phyloP scores from a whole-genome alignment of 2,888 invertebrate genomes.

The Sipha maydis region DNA sequence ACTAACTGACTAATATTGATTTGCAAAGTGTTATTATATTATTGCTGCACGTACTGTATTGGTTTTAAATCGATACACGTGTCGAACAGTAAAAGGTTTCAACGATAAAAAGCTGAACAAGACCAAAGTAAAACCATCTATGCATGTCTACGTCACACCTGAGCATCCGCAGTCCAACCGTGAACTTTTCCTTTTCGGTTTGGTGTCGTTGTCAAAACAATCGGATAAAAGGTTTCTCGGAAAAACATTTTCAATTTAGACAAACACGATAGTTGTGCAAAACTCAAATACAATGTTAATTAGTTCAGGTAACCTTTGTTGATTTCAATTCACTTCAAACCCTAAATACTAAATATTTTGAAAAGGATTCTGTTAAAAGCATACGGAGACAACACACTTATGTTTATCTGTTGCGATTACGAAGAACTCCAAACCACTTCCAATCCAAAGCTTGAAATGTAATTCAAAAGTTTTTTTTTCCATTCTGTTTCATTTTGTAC shows the following conservation, averaged over 20 bases:
- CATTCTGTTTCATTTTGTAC: neutral
- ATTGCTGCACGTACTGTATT: neutral
- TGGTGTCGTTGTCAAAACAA: constrained; percentile 19
- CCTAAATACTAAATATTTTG: constrained; percentile 1
- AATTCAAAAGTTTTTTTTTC: constrained; percentile 8
- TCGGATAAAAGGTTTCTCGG: constrained; percentile 22
- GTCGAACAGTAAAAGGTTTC: neutral
- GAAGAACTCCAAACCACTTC: constrained; percentile 11
- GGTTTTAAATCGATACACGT: neutral
- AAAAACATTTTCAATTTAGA: constrained; percentile 29
- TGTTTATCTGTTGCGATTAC: constrained; percentile 4
- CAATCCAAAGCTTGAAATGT: neutral
- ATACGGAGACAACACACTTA: neutral
- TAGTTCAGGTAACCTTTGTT: neutral
- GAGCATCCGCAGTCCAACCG: neutral
- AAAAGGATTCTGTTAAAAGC: constrained; percentile 1
- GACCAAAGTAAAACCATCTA: neutral
- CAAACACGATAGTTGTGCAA: neutral
- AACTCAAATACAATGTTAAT: constrained; percentile 19
- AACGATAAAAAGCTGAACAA: neutral
- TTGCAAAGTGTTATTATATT: too few relatives aligned
- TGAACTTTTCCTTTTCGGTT: neutral
- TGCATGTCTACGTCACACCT: neutral
- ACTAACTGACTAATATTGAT: too few relatives aligned
- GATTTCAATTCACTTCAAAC: neutral